Base-by-base conservation (phyloP, 1,140 invertebrate genomes). In the Zaprionus inermis region DNA sequence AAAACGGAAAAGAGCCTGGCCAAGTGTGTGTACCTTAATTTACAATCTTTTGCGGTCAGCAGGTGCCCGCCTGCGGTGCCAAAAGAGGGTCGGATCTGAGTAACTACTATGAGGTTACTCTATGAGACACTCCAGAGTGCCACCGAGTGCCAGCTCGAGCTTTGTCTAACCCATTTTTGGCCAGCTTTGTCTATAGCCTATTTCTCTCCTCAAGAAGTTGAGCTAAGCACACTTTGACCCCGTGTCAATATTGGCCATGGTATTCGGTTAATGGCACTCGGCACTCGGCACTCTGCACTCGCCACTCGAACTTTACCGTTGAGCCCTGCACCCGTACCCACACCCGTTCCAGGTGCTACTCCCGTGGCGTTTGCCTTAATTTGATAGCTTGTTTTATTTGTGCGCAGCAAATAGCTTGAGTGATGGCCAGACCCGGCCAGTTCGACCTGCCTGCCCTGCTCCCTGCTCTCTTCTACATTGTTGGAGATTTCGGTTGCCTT, bases 331-430 rank as follows among this genome's bases (percentile, higher is more conserved):
- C n/a, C 38, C 38, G 2, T 5, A 1, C 14, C n/a, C 38, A 9
- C 3, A 16, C 38, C 58, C 32, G 56, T 56, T 70, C 72, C 49
- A 71, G 72, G 55, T 76, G 72, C 41, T 68, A 64, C 61, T 76
- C 67, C 69, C 82, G 60, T 83, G 80, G 81, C 68, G 73, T 84
- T 86, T 77, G 72, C 76, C 61, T 79, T 85, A 71, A 86, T 86
- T 88, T 79, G 84, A 86, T 86, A 74, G 77, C 72, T 88, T 86
- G 73, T 79, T 89, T 86, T 86, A 88, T 86, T 86, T 86, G 83
- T 81, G 55, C 74, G 83, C 70, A 89, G 82, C 83, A 86, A 86
- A 86, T 83, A 80, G 83, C 67, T 88, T 86, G 83, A 86, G 72
- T 86, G 83, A 88, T 86, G 83, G 79, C 63, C 49, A 58, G 63